phyloP scores from a whole-genome alignment of 2,888 invertebrate genomes.

The Sinelater perroti region DNA sequence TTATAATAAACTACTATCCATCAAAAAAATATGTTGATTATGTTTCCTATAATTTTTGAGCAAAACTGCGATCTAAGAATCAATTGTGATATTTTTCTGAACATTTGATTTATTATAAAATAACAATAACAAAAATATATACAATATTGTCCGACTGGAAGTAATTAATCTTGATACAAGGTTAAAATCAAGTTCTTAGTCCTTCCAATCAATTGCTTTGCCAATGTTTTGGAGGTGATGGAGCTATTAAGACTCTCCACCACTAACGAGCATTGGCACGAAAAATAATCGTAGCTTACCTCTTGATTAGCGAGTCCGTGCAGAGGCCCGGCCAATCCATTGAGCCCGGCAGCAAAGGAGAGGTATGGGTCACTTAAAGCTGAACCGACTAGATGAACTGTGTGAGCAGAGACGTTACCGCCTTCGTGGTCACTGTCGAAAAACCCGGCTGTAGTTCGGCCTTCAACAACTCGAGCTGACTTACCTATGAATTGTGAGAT shows the following conservation, averaged over 20 bases:
- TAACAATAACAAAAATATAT: no score
- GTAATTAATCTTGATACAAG: no score
- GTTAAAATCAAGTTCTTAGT: no score
- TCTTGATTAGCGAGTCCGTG: constrained; percentile 97
- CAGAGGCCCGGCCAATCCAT: constrained; percentile 93
- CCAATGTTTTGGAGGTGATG: constrained; percentile 46
- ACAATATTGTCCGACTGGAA: no score
- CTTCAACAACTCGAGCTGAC: no score
- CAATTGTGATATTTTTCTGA: no score
- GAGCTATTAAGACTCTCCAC: constrained; percentile 28
- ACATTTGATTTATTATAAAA: no score
- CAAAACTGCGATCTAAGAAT: no score
- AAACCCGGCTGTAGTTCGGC: no score
- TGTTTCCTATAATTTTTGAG: no score
- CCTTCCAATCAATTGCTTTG: constrained; percentile 27
- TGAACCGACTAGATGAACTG: constrained; percentile 92
- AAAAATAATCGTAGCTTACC: constrained; percentile 54
- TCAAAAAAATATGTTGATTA: no score
- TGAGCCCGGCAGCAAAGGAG: constrained; percentile 91
- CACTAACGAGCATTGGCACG: constrained; percentile 44
- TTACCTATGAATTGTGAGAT: constrained; percentile 88
- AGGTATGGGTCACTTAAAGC: constrained; percentile 94
- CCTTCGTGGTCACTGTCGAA: constrained; percentile 89
- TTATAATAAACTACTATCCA: no score
- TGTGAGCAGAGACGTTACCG: constrained; percentile 95